Conservation (phyloP, 2,113 vertebrate genomes). For the Vimba vimba region DNA sequence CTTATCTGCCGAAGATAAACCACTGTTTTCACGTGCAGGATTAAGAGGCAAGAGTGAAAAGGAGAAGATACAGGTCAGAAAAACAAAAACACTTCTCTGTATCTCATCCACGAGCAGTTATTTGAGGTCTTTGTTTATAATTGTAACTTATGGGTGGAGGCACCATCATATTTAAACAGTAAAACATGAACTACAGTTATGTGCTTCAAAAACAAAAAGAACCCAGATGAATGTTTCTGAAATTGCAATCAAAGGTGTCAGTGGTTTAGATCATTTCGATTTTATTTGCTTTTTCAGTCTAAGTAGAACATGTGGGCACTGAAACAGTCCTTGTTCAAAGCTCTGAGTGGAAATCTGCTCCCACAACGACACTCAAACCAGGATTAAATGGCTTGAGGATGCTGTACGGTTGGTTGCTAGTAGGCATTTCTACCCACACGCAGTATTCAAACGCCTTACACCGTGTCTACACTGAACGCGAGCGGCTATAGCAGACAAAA, state of each 20-base stretch:
- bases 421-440: background rate
- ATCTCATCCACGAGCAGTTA: background rate
- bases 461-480: too few relatives aligned
- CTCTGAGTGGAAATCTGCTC: background rate
- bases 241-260: slow-evolving; percentile 4
- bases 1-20: slow-evolving; percentile 56
- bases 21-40: slow-evolving; percentile 49
- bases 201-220: slow-evolving; percentile 13
- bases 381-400: background rate
- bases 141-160: background rate
- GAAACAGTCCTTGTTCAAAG: background rate
- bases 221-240: background rate
- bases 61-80: slow-evolving; percentile 43
- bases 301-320: background rate
- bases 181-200: background rate
- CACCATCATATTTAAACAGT: background rate
- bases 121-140: background rate
- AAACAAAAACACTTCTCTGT: background rate
- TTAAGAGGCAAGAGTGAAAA: slow-evolving; percentile 12
- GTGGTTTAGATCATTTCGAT: background rate
- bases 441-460: background rate
- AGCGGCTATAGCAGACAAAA: too few relatives aligned
- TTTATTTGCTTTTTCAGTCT: background rate
- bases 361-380: background rate
- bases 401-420: background rate